phyloP scores from a whole-genome alignment of 1,140 invertebrate species.

The Cotesia vestalis region DNA sequence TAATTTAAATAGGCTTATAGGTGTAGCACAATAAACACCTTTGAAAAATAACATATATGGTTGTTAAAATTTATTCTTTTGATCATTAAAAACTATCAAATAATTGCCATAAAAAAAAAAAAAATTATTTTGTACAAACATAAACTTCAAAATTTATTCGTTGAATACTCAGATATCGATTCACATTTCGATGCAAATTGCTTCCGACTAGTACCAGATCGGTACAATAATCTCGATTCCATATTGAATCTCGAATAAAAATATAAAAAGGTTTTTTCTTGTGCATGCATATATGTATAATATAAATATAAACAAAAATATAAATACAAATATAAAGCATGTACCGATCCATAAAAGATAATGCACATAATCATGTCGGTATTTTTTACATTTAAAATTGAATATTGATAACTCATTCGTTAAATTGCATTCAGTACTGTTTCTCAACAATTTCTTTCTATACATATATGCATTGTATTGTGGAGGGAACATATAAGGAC shows the following conservation, averaged over 20 bases:
- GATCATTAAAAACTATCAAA: too few relatives aligned
- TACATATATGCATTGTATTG: background rate
- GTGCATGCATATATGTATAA: too few relatives aligned
- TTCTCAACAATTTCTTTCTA: background rate
- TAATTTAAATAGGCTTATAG: too few relatives aligned
- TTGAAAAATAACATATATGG: too few relatives aligned
- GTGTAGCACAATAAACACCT: too few relatives aligned
- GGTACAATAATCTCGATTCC: conserved; percentile 26
- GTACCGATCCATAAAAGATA: background rate
- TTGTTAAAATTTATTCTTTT: too few relatives aligned
- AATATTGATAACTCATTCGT: conserved; percentile 15
- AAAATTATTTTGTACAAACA: background rate
- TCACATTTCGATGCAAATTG: conserved; percentile 52
- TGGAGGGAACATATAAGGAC: background rate
- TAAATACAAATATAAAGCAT: background rate
- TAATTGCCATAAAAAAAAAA: background rate
- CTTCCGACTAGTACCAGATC: conserved; percentile 40
- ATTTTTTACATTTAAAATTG: conserved; percentile 9
- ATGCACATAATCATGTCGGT: background rate
- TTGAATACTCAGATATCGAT: conserved; percentile 28
- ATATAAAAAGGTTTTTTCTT: too few relatives aligned
- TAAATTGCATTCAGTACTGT: background rate
- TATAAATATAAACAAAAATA: too few relatives aligned
- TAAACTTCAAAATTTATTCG: too few relatives aligned
- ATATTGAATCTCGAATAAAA: conserved; percentile 28